Evolutionary conservation across 2,888 invertebrate genomes (phyloP), one percentile per base, ranked within the genome.

Genomic region (Dioctria linearis): DNA sequence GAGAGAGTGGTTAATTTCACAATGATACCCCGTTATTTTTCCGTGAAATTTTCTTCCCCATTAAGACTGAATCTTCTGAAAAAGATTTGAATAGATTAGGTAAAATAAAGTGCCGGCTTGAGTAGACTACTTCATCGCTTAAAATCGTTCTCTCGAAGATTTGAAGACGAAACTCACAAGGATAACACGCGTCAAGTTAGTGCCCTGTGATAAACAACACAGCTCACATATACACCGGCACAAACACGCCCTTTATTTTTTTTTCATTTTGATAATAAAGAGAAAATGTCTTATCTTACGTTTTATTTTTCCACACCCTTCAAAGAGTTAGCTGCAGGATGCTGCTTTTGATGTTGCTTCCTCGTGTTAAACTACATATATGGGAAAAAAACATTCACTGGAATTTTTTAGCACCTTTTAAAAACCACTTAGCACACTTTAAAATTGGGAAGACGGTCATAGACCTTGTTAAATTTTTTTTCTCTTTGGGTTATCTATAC

Each of bases 241-340:
- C 76, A 76, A 76, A 63, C 76, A 76, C 76, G 76, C 76, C 76
- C 76, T 76, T 76, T 76, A 76, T 76, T 63, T 61, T 63, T 63
- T 46, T 63, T 25, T 75, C 46, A 46, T 76, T 76, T 5, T 42
- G 49, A 63, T 51, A 6, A 63, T 57, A 63, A 76, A 76, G 63
- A 63, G 49, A 76, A 76, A 76, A 63, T 76, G 9, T 63, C 76
- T 25, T 25, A 25, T 25, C 25, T 76, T 76, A 76, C 76, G 76
- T 76, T 63, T 76, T 37, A 9, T 11, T 49, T 49, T 63, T 76
- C 76, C 76, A 46, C 63, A 25, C 63, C 76, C 63, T 76, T n/a
- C 37, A 37, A 11, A 6, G 43, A 63, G 63, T 11, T n/a, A 63
- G 8, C 63, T 63, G 61, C 13, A 9, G 5, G 37, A 9, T 49